These are phyloP conservation scores for Elmis aenea DNA, from an alignment of 2,888 invertebrate species.

Conservation along the genomic window DNA sequence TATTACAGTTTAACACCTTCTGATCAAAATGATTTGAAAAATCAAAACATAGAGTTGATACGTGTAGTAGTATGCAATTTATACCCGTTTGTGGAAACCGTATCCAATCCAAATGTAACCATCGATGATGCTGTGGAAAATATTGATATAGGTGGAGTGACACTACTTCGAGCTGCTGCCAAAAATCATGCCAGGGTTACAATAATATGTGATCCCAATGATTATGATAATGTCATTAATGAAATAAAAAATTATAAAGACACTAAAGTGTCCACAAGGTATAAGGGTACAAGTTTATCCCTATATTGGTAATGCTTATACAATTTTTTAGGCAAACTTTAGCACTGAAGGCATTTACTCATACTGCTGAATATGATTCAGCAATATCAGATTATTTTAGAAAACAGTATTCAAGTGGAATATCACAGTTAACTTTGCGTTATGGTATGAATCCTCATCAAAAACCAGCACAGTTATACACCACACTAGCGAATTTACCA, in stretches of 20 bases:
- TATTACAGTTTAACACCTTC: constrained; percentile 62
- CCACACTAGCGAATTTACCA: constrained; percentile 72
- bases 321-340: constrained; percentile 60
- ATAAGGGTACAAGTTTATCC: constrained; percentile 21
- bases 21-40: constrained; percentile 76
- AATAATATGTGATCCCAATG: constrained; percentile 84
- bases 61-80: constrained; percentile 93
- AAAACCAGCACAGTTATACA: constrained; percentile 90
- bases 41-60: constrained; percentile 74
- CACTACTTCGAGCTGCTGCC: constrained; percentile 89
- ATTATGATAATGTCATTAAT: constrained; percentile 71
- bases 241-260: constrained; percentile 70
- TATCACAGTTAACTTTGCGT: constrained; percentile 77
- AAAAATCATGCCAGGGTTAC: constrained; percentile 95
- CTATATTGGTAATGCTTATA: constrained; percentile 3
- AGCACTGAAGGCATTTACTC: constrained; percentile 91
- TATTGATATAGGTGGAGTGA: constrained; percentile 96
- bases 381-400: constrained; percentile 95
- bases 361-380: constrained; percentile 90
- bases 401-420: constrained; percentile 74
- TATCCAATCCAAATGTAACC: constrained; percentile 74
- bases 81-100: constrained; percentile 89
- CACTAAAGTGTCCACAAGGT: constrained; percentile 69
- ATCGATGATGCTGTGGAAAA: constrained; percentile 90
- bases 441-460: constrained; percentile 99